These are phyloP conservation scores for Sebastes oblongus DNA, from an alignment of 2,797 vertebrate species.

Conservation along the genomic window DNA sequence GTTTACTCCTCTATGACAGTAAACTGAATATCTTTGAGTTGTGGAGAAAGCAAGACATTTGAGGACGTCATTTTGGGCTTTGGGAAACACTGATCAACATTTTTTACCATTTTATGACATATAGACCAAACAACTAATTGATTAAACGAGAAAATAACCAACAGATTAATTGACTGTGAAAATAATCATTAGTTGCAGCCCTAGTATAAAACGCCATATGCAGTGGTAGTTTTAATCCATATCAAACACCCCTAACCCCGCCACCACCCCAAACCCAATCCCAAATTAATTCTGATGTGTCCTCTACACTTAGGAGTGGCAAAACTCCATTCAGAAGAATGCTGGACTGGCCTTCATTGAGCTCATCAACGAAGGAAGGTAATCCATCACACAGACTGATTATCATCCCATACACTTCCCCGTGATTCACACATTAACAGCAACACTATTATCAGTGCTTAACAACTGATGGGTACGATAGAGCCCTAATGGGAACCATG, in stretches of 20 bases:
- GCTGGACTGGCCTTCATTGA: constrained; percentile 99
- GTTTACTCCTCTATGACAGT: too few species aligned
- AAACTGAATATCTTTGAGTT: too few species aligned
- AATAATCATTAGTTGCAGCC: too few species aligned
- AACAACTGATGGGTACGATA: constrained; percentile 29
- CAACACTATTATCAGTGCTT: constrained; percentile 37
- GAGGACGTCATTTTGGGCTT: too few species aligned
- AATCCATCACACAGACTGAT: constrained; percentile 70
- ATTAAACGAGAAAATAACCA: too few species aligned
- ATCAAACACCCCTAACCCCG: neutral
- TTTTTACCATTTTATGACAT: too few species aligned
- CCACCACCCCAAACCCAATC: too few species aligned
- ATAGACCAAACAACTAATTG: too few species aligned
- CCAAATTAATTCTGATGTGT: neutral
- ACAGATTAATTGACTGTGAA: too few species aligned
- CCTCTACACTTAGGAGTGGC: constrained; percentile 89
- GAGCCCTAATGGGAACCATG: constrained; percentile 40
- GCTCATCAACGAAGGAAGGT: constrained; percentile 99
- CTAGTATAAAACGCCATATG: neutral
- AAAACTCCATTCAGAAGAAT: constrained; percentile 99
- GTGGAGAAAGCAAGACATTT: too few species aligned
- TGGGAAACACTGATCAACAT: too few species aligned
- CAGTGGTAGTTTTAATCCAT: neutral
- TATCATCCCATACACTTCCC: neutral
- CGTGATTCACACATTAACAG: constrained; percentile 26